Conservation (phyloP, 2,113 vertebrate species). For the Ramphastos sulfuratus region DNA sequence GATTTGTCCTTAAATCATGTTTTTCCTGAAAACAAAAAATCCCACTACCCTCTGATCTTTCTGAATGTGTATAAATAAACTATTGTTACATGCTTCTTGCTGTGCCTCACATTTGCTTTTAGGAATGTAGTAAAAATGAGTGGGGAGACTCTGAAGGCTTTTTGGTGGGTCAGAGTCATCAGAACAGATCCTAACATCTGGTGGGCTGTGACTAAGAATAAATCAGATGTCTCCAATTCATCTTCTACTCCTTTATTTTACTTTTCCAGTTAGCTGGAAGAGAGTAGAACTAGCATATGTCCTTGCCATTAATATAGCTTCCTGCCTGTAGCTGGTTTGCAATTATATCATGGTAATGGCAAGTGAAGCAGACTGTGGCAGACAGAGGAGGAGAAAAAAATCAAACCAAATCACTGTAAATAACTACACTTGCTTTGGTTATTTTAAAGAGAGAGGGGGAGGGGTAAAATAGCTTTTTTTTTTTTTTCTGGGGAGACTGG, state of each 20-base stretch:
- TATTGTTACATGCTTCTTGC: background rate
- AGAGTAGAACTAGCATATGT: constrained; percentile 17
- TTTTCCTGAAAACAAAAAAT: background rate
- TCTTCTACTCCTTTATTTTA: constrained; percentile 35
- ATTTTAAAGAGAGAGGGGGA: background rate
- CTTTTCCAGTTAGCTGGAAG: constrained; percentile 24
- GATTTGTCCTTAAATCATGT: background rate
- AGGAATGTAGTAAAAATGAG: constrained; percentile 22
- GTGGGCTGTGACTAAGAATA: constrained; percentile 52
- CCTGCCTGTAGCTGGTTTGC: constrained; percentile 17
- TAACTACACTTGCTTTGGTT: background rate
- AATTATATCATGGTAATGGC: background rate
- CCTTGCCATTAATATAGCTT: background rate
- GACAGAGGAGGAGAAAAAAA: background rate
- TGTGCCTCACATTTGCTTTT: background rate
- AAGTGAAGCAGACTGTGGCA: background rate
- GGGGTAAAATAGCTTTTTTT: no score
- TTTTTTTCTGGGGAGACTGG: background rate
- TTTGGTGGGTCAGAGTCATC: constrained; percentile 44
- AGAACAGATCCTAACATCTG: constrained; percentile 59
- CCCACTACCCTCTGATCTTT: background rate
- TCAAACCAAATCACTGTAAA: background rate
- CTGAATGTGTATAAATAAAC: background rate
- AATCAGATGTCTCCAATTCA: constrained; percentile 28
- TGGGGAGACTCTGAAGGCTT: background rate